Evolutionary conservation across 2,113 vertebrate species (phyloP).

Genomic region (Morone saxatilis): DNA sequence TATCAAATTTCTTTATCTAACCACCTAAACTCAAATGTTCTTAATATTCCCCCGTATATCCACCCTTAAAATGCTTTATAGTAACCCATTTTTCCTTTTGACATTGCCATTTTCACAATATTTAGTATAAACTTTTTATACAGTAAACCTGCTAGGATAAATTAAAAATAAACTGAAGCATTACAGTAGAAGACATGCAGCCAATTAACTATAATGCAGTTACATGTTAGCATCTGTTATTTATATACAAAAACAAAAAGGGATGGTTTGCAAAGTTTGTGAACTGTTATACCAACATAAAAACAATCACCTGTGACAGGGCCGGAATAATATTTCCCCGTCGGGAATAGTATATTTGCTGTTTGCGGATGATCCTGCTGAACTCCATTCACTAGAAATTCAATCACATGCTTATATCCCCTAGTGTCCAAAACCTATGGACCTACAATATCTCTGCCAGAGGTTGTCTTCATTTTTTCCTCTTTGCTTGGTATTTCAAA

Average conservation of each 20-base stretch:
- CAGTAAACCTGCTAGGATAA: too few relatives aligned
- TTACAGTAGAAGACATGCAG: background rate
- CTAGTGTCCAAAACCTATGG: background rate
- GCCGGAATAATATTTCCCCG: background rate
- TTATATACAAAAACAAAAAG: background rate
- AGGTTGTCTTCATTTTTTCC: background rate
- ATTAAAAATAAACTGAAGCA: too few relatives aligned
- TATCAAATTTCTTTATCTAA: background rate
- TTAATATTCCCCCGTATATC: background rate
- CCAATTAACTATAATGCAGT: too few relatives aligned
- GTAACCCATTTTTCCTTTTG: background rate
- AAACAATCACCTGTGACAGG: background rate
- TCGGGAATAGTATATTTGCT: background rate
- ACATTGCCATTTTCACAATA: background rate
- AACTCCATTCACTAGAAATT: background rate
- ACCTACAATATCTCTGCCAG: background rate
- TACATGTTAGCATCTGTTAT: background rate
- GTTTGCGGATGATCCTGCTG: background rate
- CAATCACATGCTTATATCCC: too few relatives aligned
- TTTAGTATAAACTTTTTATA: background rate
- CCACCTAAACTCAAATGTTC: background rate
- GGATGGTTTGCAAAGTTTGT: background rate
- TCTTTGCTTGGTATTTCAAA: conserved; percentile 27
- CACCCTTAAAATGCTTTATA: background rate
- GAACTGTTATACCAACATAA: background rate